These are phyloP conservation scores for Psittacula cyanocephala DNA, from an alignment of 2,113 vertebrate species.

Conservation along the genomic window DNA sequence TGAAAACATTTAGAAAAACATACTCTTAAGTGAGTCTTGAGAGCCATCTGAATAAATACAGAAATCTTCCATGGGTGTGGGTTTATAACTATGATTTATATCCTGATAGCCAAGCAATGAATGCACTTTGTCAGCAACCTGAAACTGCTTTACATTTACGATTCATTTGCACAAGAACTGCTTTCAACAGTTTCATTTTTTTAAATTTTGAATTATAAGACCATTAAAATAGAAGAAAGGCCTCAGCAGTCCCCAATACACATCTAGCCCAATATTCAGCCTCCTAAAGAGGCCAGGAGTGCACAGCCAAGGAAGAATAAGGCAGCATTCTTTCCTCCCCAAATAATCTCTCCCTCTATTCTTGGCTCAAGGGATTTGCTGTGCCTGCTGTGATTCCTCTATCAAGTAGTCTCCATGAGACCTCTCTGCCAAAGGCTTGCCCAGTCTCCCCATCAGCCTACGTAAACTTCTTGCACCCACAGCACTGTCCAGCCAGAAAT, in stretches of 20 bases:
- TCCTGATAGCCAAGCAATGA: constrained; percentile 11
- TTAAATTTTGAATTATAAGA: not conserved
- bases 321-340: not conserved
- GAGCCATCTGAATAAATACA: not conserved
- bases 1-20: not conserved
- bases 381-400: not conserved
- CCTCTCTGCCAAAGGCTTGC: not conserved
- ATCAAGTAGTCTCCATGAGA: not conserved
- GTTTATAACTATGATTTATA: not conserved
- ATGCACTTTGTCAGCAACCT: not conserved
- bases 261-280: not conserved
- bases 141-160: not conserved
- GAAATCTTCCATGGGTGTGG: not conserved
- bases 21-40: not conserved
- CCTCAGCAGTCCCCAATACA: not conserved
- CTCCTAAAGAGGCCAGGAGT: not conserved
- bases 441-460: not conserved
- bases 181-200: not conserved
- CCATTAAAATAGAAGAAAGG: not conserved
- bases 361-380: not conserved
- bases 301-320: not conserved
- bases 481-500: not conserved
- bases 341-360: not conserved
- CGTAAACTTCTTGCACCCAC: not conserved
- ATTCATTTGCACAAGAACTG: constrained; percentile 14